These are phyloP conservation scores for Orthosia incerta DNA, from an alignment of 2,888 invertebrate genomes.

Conservation along the genomic window DNA sequence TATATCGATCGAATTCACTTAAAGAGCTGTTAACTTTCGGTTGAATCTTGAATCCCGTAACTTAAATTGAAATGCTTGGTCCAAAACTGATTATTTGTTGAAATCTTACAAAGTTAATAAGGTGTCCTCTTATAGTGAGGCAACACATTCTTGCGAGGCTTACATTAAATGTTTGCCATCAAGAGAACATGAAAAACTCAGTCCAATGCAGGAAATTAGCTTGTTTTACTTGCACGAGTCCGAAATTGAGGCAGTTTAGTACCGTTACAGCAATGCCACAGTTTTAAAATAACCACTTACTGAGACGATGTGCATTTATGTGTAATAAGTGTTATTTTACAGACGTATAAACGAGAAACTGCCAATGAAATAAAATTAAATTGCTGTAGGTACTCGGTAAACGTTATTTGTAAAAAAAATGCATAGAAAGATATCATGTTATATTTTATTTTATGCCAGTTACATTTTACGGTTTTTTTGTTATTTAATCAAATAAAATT, in stretches of 20 bases:
- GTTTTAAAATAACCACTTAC: constrained; percentile 79
- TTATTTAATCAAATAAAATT: background rate
- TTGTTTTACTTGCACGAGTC: constrained; percentile 77
- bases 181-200: constrained; percentile 78
- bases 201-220: constrained; percentile 82
- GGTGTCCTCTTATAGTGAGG: constrained; percentile 1
- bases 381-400: constrained; percentile 27
- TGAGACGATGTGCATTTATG: constrained; percentile 74
- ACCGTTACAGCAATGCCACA: constrained; percentile 83
- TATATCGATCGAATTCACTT: constrained; percentile 53
- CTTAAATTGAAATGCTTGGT: constrained; percentile 32
- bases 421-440: constrained; percentile 29
- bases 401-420: constrained; percentile 32
- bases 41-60: constrained; percentile 34
- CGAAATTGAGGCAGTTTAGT: constrained; percentile 81
- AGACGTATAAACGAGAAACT: constrained; percentile 67
- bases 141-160: constrained; percentile 25
- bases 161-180: constrained; percentile 67
- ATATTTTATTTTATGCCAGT: constrained; percentile 32
- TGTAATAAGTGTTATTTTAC: constrained; percentile 71
- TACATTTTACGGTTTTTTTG: constrained; percentile 12
- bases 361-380: constrained; percentile 56
- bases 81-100: constrained; percentile 17
- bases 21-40: constrained; percentile 50
- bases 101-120: constrained; percentile 14